These are phyloP conservation scores for Psylliodes chrysocephalus DNA, from an alignment of 2,888 invertebrate genomes.

Conservation along the genomic window DNA sequence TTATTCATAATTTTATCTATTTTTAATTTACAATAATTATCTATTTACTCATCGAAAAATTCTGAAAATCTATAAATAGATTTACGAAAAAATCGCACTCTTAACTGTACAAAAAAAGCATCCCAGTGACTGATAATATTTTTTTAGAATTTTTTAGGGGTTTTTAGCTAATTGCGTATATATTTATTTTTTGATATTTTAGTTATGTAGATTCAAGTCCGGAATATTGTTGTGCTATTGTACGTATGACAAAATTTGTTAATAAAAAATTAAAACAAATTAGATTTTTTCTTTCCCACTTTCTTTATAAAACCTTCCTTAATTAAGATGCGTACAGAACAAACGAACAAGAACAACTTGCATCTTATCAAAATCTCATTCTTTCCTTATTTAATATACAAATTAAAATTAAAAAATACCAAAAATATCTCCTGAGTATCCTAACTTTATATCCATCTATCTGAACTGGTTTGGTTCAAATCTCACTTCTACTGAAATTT, in stretches of 20 bases:
- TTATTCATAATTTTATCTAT: too few relatives aligned
- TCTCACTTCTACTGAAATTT: too few relatives aligned
- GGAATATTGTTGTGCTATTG: constrained; percentile 8
- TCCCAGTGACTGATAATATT: constrained; percentile 17
- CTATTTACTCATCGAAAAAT: not conserved
- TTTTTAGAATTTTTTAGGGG: constrained; percentile 7
- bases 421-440: too few relatives aligned
- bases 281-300: not conserved
- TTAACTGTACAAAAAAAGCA: constrained; percentile 2
- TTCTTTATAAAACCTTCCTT: not conserved
- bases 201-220: constrained; percentile 3
- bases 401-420: too few relatives aligned
- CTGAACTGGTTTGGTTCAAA: too few relatives aligned
- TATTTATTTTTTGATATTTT: constrained; percentile 9
- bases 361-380: too few relatives aligned
- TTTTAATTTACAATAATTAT: not conserved
- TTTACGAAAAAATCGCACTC: not conserved
- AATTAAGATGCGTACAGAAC: too few relatives aligned
- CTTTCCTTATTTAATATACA: too few relatives aligned
- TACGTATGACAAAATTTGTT: not conserved
- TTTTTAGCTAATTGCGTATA: not conserved
- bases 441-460: too few relatives aligned
- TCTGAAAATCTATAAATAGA: not conserved
- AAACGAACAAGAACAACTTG: too few relatives aligned
- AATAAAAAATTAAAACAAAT: constrained; percentile 4